Conservation (phyloP, 2,888 invertebrate species). For the Ectemnius lituratus region DNA sequence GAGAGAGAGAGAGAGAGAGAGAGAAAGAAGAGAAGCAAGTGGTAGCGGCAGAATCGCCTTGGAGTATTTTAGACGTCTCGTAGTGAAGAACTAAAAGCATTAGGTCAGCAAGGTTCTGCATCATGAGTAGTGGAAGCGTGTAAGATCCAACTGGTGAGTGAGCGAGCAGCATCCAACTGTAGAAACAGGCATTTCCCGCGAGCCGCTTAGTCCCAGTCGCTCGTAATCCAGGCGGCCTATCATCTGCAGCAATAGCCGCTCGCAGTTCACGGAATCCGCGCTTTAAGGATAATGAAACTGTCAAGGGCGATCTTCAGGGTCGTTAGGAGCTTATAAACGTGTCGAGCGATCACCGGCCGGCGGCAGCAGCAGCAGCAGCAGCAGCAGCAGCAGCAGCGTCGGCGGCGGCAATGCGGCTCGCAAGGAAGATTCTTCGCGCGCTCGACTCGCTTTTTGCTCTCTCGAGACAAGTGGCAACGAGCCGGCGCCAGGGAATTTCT, state of each 20-base stretch:
- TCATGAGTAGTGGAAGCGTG: not conserved
- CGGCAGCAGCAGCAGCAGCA: constrained; percentile 1
- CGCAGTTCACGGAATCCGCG: not conserved
- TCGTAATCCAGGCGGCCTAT: not conserved
- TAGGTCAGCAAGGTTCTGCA: too few species aligned
- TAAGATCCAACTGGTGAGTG: not conserved
- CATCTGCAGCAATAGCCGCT: not conserved
- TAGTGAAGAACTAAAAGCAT: too few species aligned
- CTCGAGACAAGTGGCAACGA: constrained; percentile 47
- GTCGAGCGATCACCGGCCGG: constrained; percentile 14
- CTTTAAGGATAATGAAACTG: constrained; percentile 10
- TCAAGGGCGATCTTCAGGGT: constrained; percentile 7
- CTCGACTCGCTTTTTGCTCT: constrained; percentile 37
- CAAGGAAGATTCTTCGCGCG: constrained; percentile 19
- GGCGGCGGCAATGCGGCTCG: constrained; percentile 20
- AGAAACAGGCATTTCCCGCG: not conserved
- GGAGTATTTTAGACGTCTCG: too few species aligned
- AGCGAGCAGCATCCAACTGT: not conserved
- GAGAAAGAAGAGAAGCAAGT: too few species aligned
- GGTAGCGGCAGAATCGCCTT: too few species aligned
- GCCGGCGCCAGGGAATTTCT: constrained; percentile 61
- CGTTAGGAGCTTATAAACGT: constrained; percentile 19
- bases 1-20: too few species aligned
- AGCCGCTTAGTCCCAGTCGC: not conserved
- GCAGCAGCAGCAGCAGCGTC: not conserved